Evolutionary conservation across 2,888 invertebrate species (phyloP).

Genomic region (Ectemnius cavifrons): DNA sequence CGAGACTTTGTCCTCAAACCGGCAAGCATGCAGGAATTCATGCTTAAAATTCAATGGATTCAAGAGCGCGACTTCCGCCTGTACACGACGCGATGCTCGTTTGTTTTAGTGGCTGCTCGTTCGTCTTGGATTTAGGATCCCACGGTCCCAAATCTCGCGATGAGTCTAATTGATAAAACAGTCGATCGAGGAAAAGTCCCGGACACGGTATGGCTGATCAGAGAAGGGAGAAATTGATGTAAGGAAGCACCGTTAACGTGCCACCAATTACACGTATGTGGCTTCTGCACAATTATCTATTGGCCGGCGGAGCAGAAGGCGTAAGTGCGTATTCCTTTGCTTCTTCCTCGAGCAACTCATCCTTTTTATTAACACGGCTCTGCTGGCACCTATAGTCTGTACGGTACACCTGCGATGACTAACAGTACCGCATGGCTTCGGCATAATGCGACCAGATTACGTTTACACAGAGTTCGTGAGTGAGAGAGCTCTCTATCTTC

Average conservation of each 20-base stretch:
- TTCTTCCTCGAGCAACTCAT: neutral
- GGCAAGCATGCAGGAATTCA: conserved; percentile 14
- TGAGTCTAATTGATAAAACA: neutral
- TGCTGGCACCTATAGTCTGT: conserved; percentile 24
- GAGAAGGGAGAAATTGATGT: neutral
- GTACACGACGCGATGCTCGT: neutral
- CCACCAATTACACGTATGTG: conserved; percentile 29
- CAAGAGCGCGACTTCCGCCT: conserved; percentile 7
- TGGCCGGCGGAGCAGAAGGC: conserved; percentile 7
- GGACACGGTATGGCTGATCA: no score
- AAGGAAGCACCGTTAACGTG: conserved; percentile 44
- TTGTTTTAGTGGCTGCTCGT: no score
- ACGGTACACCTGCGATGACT: conserved; percentile 57
- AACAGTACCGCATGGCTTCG: conserved; percentile 46
- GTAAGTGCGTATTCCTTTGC: no score
- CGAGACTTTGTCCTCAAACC: neutral
- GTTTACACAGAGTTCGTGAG: conserved; percentile 10
- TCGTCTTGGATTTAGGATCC: no score
- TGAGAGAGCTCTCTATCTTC: conserved; percentile 12
- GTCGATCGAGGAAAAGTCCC: no score
- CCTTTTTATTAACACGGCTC: conserved; percentile 51
- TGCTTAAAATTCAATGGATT: conserved; percentile 26
- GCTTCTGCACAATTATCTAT: conserved; percentile 44
- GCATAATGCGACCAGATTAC: conserved; percentile 32
- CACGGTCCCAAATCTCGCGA: neutral